These are phyloP conservation scores for Helogale parvula DNA, from an alignment of 2,113 vertebrate species.

Conservation along the genomic window DNA sequence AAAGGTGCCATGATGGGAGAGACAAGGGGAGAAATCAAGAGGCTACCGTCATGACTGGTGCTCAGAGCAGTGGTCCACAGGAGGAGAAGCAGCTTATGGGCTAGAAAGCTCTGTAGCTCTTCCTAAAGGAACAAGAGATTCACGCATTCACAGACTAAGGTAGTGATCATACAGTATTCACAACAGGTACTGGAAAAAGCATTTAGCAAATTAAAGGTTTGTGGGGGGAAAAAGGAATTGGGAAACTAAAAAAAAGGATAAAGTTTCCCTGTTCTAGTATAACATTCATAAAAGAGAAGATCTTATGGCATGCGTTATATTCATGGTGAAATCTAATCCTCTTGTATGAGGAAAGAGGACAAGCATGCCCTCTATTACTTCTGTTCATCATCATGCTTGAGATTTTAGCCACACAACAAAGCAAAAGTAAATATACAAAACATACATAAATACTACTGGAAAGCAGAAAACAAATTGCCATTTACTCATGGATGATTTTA, in stretches of 20 bases:
- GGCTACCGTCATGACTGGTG: fast-evolving
- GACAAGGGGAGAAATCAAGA: neutral
- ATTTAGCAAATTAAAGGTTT: neutral
- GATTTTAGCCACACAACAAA: neutral
- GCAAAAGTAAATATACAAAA: neutral
- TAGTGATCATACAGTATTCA: neutral
- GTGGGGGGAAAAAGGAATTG: neutral
- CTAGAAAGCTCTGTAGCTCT: neutral
- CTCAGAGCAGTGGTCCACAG: neutral
- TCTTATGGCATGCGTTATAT: neutral
- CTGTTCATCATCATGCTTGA: neutral
- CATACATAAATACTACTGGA: neutral
- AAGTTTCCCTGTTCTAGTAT: neutral
- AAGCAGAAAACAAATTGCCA: neutral
- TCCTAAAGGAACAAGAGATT: neutral
- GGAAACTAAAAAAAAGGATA: neutral
- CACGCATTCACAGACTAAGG: neutral
- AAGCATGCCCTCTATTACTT: neutral
- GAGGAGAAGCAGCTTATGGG: neutral
- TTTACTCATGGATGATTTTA: neutral
- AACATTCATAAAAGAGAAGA: neutral
- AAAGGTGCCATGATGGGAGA: neutral
- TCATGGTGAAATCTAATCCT: neutral
- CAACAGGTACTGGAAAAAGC: neutral
- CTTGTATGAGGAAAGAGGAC: neutral